Evolutionary conservation across 2,797 vertebrate species (phyloP).

Genomic region (Linurgus olivaceus): DNA sequence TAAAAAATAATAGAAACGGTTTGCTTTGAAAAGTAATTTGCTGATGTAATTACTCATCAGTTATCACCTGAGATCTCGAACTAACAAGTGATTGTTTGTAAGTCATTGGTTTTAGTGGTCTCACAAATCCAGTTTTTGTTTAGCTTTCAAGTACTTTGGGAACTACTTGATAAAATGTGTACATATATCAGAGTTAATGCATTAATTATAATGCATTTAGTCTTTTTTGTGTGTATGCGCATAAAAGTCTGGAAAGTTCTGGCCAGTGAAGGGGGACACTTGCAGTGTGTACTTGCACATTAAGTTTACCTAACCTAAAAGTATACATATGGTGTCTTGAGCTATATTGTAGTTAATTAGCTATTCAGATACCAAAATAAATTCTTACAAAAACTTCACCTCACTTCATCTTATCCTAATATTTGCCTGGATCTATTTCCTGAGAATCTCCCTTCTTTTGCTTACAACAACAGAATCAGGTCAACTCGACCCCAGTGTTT

Average conservation of each 20-base stretch:
- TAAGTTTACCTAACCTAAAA: neutral
- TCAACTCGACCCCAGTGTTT: neutral
- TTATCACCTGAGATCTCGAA: constrained; percentile 33
- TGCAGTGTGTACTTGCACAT: fast-evolving
- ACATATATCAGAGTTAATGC: neutral
- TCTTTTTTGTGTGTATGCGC: neutral
- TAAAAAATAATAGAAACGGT: constrained; percentile 17
- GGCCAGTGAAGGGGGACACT: neutral
- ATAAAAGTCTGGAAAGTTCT: neutral
- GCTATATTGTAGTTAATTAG: neutral
- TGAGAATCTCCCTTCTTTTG: neutral
- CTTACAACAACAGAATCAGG: neutral
- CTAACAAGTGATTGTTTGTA: neutral
- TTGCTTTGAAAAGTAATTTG: constrained; percentile 40
- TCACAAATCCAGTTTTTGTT: constrained; percentile 27
- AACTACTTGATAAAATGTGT: neutral
- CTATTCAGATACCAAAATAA: neutral
- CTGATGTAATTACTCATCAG: neutral
- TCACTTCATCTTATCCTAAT: neutral
- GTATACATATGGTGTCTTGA: neutral
- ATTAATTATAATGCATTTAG: neutral
- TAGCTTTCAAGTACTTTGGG: constrained; percentile 22
- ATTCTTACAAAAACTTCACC: neutral
- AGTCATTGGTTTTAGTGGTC: neutral
- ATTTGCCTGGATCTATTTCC: neutral